Conservation (phyloP, 2,888 invertebrate species). For the Drosophila niveifrons region DNA sequence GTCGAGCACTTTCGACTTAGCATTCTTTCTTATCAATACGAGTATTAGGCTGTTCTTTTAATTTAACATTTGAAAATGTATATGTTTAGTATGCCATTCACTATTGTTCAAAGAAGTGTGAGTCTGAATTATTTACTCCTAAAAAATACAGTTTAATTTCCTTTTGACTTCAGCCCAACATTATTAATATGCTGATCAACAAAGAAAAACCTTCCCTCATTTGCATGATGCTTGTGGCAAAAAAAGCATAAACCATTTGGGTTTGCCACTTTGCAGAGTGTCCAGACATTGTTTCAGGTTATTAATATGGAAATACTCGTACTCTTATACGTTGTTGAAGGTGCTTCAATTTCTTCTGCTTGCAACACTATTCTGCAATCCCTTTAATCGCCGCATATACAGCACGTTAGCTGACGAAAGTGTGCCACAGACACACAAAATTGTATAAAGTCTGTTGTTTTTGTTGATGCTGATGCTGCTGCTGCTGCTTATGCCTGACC, state of each 20-base stretch:
- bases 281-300: conserved; percentile 17
- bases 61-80: too few relatives aligned
- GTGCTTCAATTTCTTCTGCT: background rate
- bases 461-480: background rate
- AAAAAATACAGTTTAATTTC: too few relatives aligned
- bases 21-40: too few relatives aligned
- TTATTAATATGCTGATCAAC: background rate
- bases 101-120: too few relatives aligned
- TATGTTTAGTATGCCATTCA: too few relatives aligned
- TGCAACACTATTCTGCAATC: background rate
- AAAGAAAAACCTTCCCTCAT: background rate
- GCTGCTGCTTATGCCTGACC: conserved; percentile 21
- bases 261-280: background rate
- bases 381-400: conserved; percentile 18
- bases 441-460: conserved; percentile 36
- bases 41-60: too few relatives aligned
- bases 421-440: conserved; percentile 45
- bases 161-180: too few relatives aligned
- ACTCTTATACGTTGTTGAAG: background rate
- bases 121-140: too few relatives aligned
- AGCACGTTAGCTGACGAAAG: conserved; percentile 27
- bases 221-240: background rate
- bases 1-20: too few relatives aligned
- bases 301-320: conserved; percentile 35
- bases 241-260: background rate